Evolutionary conservation across 2,797 vertebrate species (phyloP), one percentile per base, ranked within the genome.

Genomic region (Streptopelia turtur): DNA sequence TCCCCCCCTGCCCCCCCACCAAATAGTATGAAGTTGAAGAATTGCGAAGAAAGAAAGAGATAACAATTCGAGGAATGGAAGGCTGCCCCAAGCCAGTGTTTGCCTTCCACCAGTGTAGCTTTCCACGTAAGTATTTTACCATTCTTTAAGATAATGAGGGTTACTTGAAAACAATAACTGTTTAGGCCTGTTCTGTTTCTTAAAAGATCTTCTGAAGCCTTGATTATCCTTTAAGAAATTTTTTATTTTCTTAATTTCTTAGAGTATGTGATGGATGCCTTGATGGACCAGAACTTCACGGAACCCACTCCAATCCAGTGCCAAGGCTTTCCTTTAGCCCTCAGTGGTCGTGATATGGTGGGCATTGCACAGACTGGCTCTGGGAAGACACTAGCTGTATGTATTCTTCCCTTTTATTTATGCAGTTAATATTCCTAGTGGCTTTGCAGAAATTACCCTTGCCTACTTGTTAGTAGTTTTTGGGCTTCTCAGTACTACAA

Each of bases 281-380:
- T 99, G 97, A 97, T 98, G 95, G 98, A 99, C 92, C 99, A 99
- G 92, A 99, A 99, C 93, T 99, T 99, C 95, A 99, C 99, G 89
- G 99, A 99, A 95, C 99, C 99, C 45, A 99, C 99, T 89, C 98
- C 99, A 1, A 99, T 99, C 97, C 99, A 99, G 97, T 98, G 98
- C 94, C 99, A 99, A 97, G 99, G 99, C 68, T 99, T 99, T 94
- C 99, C 99, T 1, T 96, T 99, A 66, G 99, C 99, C 21, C 98
- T 99, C 63, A 99, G 99, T 12, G 99, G 99, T 47, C 98, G 98
- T 47, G 99, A 99, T 96, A 98, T 99, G 99, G 99, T 99, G 98
- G 99, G 99, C 97, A 99, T 99, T 83, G 99, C 99, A 10, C 99
- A 99, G 97, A 99, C 99, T 1, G 99, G 99, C 90, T 99, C 99